Evolutionary conservation across 1,140 invertebrate species (phyloP), one percentile per base, ranked within the genome.

Genomic region (Mizuhopecten yessoensis): DNA sequence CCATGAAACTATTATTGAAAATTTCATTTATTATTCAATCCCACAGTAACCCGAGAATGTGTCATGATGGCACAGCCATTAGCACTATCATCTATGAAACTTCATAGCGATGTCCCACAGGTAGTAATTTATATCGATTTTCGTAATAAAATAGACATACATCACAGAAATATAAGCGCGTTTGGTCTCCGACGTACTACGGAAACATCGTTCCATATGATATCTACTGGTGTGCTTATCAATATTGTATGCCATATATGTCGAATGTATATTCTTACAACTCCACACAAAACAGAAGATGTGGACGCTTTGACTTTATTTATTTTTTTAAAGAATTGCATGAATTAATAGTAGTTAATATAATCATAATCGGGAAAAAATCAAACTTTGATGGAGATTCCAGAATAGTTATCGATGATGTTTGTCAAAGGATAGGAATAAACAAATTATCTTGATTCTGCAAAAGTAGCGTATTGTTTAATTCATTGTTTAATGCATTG

Each of bases 221-320:
- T 17, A 75, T 29, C 11, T 5, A 75, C 57, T 7, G 9, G 57
- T 75, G 11, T 49, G 20, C 45, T 75, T 29, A 75, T 75, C n/a
- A 75, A 75, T 75, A 75, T 49, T 49, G 45, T 49, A 75, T n/a
- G n/a, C 7, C 11, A 75, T 75, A 75, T n/a, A 75, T 75, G 57
- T 75, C 57, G 29, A 1, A 5, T 5, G 20, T 23, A 49, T 2
- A 49, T 20, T 49, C 5, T 5, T 17, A 17, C 45, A 49, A 15
- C 45, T 49, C 45, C 11, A 49, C 11, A 13, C 20, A 1, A 75
- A 75, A 0, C 0, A 5, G 17, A 5, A 7, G 57, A 11, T 29
- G 57, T 75, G n/a, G 57, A 29, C 29, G n/a, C 5, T n/a, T 9
- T 75, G 1, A n/a, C n/a, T n/a, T n/a, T n/a, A n/a, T n/a, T n/a